These are phyloP conservation scores for Salpingus planirostris DNA, from an alignment of 2,888 invertebrate genomes.

Conservation along the genomic window DNA sequence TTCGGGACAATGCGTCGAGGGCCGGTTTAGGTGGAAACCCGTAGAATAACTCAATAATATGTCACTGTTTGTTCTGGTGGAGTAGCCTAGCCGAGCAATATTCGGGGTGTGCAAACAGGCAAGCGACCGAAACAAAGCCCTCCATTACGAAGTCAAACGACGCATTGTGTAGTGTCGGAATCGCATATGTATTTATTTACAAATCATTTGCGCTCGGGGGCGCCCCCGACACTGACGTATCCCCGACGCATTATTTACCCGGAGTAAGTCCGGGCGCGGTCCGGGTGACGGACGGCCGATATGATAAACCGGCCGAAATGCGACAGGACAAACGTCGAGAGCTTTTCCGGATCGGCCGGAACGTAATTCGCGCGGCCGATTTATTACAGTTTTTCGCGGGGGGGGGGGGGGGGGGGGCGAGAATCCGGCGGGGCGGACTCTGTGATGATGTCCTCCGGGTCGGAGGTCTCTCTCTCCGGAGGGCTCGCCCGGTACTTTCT, in stretches of 20 bases:
- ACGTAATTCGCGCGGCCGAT: no score
- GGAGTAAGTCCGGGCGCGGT: slow-evolving; percentile 10
- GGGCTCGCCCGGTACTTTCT: slow-evolving; percentile 38
- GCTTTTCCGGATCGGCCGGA: no score
- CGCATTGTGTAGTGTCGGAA: slow-evolving; percentile 14
- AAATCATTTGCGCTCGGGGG: slow-evolving; percentile 17
- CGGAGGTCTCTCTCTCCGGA: no score
- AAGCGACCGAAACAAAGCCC: slow-evolving; percentile 16
- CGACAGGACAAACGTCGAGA: no score
- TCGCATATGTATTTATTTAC: slow-evolving; percentile 18
- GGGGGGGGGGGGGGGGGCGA: no score
- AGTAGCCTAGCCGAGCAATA: slow-evolving; percentile 11
- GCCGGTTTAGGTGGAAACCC: no score
- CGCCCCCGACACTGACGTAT: slow-evolving; percentile 5
- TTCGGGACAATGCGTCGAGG: no score
- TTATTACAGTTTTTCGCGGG: no score
- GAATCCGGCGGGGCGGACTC: no score
- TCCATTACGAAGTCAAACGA: slow-evolving; percentile 17
- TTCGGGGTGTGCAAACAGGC: slow-evolving; percentile 10
- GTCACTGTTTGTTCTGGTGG: slow-evolving; percentile 5
- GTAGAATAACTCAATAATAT: slow-evolving; percentile 6
- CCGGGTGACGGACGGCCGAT: slow-evolving; percentile 17
- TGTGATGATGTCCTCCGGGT: no score
- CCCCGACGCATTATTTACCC: slow-evolving; percentile 4
- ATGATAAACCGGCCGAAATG: slow-evolving; percentile 7